These are phyloP conservation scores for Lepus timidus DNA, from an alignment of 2,113 vertebrate species.

Conservation along the genomic window DNA sequence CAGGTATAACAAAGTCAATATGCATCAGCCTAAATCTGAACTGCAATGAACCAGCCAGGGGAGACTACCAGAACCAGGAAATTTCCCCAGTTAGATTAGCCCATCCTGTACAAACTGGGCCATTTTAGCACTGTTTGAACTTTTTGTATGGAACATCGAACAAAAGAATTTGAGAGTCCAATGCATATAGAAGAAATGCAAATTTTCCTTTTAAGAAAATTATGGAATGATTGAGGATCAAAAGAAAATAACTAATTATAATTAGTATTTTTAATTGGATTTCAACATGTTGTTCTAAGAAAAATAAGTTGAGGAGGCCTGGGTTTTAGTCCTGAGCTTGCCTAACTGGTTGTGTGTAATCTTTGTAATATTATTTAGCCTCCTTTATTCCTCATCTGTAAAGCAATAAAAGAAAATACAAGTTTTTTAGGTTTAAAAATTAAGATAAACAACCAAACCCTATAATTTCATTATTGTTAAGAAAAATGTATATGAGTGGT, in stretches of 20 bases:
- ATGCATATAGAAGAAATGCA: background rate
- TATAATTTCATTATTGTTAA: background rate
- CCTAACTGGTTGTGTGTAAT: background rate
- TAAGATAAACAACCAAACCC: background rate
- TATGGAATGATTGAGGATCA: background rate
- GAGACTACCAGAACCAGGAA: background rate
- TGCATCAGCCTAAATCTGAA: background rate
- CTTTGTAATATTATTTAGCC: background rate
- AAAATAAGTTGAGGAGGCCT: background rate
- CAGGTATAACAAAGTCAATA: background rate
- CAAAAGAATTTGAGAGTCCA: background rate
- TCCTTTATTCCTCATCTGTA: background rate
- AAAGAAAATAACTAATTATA: constrained; percentile 11
- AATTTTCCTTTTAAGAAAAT: background rate
- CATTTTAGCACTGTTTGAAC: background rate
- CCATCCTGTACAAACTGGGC: background rate
- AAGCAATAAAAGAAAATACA: constrained; percentile 7
- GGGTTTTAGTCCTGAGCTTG: constrained; percentile 13
- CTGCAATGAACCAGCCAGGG: background rate
- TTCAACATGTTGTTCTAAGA: background rate
- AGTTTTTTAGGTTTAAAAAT: constrained; percentile 26
- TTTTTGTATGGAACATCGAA: background rate
- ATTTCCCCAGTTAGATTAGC: background rate
- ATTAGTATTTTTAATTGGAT: background rate
- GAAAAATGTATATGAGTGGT: background rate